Percentiles rank a stretch among this genome's conserved stretches.
Conservation (phyloP, 2,888 invertebrate species). For the Agriopis aurantiaria region DNA sequence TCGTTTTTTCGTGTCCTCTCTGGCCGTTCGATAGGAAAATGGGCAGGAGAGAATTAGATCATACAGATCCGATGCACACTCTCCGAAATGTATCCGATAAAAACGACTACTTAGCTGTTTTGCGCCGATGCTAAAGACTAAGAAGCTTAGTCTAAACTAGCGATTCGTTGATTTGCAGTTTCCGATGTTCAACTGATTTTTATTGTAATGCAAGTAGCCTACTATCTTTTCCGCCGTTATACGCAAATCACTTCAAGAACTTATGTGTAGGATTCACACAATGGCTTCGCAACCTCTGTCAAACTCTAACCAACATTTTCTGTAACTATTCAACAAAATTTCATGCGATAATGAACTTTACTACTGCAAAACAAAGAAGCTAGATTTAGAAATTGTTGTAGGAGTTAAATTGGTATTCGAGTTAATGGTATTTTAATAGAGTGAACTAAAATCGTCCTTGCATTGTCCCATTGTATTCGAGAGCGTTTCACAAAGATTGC, state of each 20-base stretch:
- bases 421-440: slow-evolving; percentile 80
- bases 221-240: slow-evolving; percentile 55
- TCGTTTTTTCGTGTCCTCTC: too few species aligned
- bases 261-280: slow-evolving; percentile 47
- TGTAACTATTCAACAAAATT: slow-evolving; percentile 23
- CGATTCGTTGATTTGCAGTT: neutral
- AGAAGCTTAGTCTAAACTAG: neutral
- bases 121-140: too few species aligned
- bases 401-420: slow-evolving; percentile 34
- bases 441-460: slow-evolving; percentile 82
- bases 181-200: slow-evolving; percentile 2
- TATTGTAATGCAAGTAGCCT: slow-evolving; percentile 54
- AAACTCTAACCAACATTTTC: slow-evolving; percentile 39
- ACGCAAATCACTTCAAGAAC: slow-evolving; percentile 57
- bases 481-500: slow-evolving; percentile 73
- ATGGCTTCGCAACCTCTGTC: slow-evolving; percentile 39
- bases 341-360: slow-evolving; percentile 37
- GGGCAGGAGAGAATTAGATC: too few species aligned
- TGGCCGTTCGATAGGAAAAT: too few species aligned
- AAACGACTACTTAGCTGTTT: too few species aligned
- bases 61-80: too few species aligned
- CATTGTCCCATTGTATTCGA: slow-evolving; percentile 78
- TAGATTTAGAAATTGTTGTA: neutral
- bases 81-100: too few species aligned
- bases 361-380: neutral